Evolutionary conservation across 2,888 invertebrate genomes (phyloP).

Genomic region (Merodon equestris): DNA sequence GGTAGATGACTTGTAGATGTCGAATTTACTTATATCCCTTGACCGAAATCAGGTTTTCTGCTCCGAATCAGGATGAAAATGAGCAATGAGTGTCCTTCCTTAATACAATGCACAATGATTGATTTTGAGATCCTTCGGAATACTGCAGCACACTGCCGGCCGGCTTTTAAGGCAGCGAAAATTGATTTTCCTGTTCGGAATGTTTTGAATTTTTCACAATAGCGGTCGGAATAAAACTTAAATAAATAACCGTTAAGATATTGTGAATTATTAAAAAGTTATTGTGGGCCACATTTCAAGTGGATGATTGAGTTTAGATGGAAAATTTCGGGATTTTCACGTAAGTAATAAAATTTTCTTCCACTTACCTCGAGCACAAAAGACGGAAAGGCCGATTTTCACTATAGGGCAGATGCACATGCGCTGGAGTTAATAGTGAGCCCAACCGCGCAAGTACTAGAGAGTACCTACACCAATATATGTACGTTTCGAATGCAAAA

Average conservation of each 20-base stretch:
- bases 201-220: constrained; percentile 1
- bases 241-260: constrained; percentile 57
- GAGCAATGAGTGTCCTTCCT: not conserved
- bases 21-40: constrained; percentile 8
- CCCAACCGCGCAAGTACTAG: constrained; percentile 55
- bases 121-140: too few species aligned
- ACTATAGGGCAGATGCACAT: constrained; percentile 74
- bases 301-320: constrained; percentile 51
- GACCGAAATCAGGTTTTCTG: constrained; percentile 1
- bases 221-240: constrained; percentile 4
- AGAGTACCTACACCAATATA: constrained; percentile 35
- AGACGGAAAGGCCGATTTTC: constrained; percentile 78
- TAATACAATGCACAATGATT: too few species aligned
- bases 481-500: constrained; percentile 28
- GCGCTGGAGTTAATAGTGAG: constrained; percentile 71
- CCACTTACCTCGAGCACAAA: constrained; percentile 79
- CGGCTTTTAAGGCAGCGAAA: constrained; percentile 46
- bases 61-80: not conserved
- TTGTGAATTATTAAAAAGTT: constrained; percentile 28
- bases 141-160: constrained; percentile 37
- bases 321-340: constrained; percentile 73
- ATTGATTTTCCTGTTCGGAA: constrained; percentile 43
- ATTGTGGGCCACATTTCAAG: constrained; percentile 14
- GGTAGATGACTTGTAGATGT: constrained; percentile 5
- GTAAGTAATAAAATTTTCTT: constrained; percentile 73